phyloP scores from a whole-genome alignment of 2,888 invertebrate genomes.

The Onchidella celtica region DNA sequence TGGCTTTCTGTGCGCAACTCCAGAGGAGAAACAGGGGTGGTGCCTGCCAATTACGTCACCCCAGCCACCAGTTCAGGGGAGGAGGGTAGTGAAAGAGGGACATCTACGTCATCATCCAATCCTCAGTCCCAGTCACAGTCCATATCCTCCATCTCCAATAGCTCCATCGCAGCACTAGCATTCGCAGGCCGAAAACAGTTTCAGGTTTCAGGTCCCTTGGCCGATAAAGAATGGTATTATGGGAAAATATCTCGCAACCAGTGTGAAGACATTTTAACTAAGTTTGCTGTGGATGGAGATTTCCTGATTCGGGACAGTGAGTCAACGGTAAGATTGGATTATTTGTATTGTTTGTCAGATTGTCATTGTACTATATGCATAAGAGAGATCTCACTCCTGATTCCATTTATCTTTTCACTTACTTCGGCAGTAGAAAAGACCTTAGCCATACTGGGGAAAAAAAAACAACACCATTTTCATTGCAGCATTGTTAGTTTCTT shows the following conservation, averaged over 20 bases:
- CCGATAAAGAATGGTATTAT: slow-evolving; percentile 93
- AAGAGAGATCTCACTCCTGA: no score
- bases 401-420: no score
- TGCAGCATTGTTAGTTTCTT: no score
- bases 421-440: no score
- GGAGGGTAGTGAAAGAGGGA: slow-evolving; percentile 65
- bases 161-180: slow-evolving; percentile 65
- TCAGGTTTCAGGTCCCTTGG: slow-evolving; percentile 75
- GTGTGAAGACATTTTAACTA: slow-evolving; percentile 96
- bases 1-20: slow-evolving; percentile 98
- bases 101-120: slow-evolving; percentile 69
- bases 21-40: slow-evolving; percentile 94
- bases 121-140: slow-evolving; percentile 79
- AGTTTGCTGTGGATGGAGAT: slow-evolving; percentile 97
- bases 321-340: slow-evolving; percentile 91
- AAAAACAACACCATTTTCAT: no score
- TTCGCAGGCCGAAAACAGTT: slow-evolving; percentile 70
- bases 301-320: slow-evolving; percentile 99
- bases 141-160: slow-evolving; percentile 75
- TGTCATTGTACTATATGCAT: no score
- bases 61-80: slow-evolving; percentile 73
- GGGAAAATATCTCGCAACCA: slow-evolving; percentile 97
- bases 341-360: not conserved
- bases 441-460: no score
- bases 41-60: slow-evolving; percentile 86